A percentile compares a stretch with the other conserved stretches of the same genome.
Evolutionary conservation across 1,140 invertebrate species (phyloP).

Genomic region (Drosophila hydei): DNA sequence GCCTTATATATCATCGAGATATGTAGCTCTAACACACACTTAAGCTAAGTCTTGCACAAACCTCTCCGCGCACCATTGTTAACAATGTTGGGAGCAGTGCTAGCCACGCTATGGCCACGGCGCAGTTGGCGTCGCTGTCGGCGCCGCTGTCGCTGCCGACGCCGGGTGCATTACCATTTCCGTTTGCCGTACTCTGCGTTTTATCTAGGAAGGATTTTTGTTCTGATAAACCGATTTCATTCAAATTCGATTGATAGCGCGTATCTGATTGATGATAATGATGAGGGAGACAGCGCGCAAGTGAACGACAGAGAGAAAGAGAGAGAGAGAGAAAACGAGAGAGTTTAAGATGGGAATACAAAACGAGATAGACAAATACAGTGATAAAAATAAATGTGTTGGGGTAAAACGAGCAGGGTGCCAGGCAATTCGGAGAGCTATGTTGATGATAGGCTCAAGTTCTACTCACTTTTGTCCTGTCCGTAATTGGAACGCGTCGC

Average conservation of each 20-base stretch:
- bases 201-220: conserved; percentile 86
- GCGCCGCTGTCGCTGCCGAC: conserved; percentile 58
- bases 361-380: conserved; percentile 6
- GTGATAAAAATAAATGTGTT: conserved; percentile 14
- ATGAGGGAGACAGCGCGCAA: conserved; percentile 29
- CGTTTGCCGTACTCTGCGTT: conserved; percentile 78
- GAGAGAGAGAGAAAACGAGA: conserved; percentile 35
- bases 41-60: conserved; percentile 46
- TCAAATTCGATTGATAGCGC: conserved; percentile 88
- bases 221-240: conserved; percentile 89
- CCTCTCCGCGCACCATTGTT: conserved; percentile 36
- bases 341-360: conserved; percentile 54
- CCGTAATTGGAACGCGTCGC: conserved; percentile 61
- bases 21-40: conserved; percentile 57
- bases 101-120: conserved; percentile 58
- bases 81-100: conserved; percentile 38
- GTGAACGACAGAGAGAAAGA: conserved; percentile 15
- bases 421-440: conserved; percentile 9
- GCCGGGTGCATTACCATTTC: conserved; percentile 70
- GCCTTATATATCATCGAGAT: conserved; percentile 33
- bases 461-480: conserved; percentile 75
- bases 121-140: conserved; percentile 37
- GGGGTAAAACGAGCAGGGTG: conserved; percentile 18
- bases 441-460: neutral
- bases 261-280: conserved; percentile 83